These are phyloP conservation scores for Anoplius nigerrimus DNA, from an alignment of 2,888 invertebrate species.

Conservation along the genomic window DNA sequence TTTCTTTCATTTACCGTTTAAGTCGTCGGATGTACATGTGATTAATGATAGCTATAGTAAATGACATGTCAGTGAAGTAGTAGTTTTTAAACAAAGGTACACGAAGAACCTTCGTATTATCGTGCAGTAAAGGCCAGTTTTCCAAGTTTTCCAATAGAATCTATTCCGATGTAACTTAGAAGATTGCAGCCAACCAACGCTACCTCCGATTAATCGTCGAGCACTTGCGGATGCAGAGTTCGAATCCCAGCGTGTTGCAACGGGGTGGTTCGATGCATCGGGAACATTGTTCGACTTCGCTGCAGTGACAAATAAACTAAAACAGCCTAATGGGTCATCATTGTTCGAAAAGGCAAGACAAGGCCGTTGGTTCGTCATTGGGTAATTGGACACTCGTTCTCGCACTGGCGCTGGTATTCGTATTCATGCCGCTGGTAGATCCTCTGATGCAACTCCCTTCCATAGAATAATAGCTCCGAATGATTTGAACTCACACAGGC, in stretches of 20 bases:
- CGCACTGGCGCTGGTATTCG: constrained; percentile 44
- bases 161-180: too few relatives aligned
- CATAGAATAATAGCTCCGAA: constrained; percentile 54
- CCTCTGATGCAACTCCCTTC: constrained; percentile 48
- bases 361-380: constrained; percentile 62
- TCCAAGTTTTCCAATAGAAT: too few relatives aligned
- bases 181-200: too few relatives aligned
- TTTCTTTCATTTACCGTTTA: too few relatives aligned
- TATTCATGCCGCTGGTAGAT: constrained; percentile 35
- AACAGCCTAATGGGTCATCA: not conserved
- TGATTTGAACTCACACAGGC: constrained; percentile 5
- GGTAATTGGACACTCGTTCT: constrained; percentile 56
- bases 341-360: constrained; percentile 61
- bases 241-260: too few relatives aligned
- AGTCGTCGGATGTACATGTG: too few relatives aligned
- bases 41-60: too few relatives aligned
- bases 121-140: too few relatives aligned
- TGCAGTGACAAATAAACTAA: not conserved
- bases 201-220: not conserved
- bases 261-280: too few relatives aligned
- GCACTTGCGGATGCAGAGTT: not conserved
- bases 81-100: too few relatives aligned
- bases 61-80: too few relatives aligned
- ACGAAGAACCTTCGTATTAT: too few relatives aligned
- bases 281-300: not conserved